Percentiles rank a stretch among this genome's conserved stretches.
These are phyloP conservation scores for Penelope pileata DNA, from an alignment of 2,113 vertebrate genomes.

Conservation along the genomic window DNA sequence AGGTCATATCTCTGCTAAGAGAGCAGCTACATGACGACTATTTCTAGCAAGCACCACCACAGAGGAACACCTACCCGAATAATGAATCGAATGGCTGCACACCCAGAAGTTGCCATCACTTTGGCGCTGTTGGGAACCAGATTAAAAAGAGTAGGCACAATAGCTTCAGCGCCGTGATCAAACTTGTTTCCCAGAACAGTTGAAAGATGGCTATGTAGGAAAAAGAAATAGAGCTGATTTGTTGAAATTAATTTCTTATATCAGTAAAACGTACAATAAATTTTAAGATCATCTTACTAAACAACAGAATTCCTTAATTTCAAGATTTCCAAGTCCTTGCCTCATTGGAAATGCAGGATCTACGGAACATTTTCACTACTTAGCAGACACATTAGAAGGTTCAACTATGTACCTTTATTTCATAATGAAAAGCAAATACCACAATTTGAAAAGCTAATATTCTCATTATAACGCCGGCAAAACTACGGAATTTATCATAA, in stretches of 20 bases:
- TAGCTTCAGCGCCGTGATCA: constrained; percentile 95
- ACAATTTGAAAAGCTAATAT: neutral
- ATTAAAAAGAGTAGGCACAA: constrained; percentile 96
- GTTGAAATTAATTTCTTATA: neutral
- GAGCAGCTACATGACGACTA: neutral
- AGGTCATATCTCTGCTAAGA: neutral
- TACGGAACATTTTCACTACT: neutral
- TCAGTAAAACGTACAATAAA: neutral
- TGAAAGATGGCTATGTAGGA: constrained; percentile 85
- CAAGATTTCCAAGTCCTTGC: neutral
- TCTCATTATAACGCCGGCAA: neutral
- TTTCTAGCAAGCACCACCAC: neutral
- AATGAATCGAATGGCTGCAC: constrained; percentile 93
- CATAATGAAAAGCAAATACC: neutral
- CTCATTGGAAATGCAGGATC: neutral
- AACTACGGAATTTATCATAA: neutral
- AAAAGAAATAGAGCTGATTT: constrained; percentile 6
- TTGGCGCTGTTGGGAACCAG: constrained; percentile 98
- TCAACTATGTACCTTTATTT: neutral
- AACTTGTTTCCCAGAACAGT: constrained; percentile 94
- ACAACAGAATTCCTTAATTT: neutral
- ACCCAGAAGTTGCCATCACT: constrained; percentile 95
- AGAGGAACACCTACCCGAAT: constrained; percentile 84
- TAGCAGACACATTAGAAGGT: neutral
- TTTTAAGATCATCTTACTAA: neutral